A percentile compares a stretch with the other conserved stretches of the same genome.
phyloP scores from a whole-genome alignment of 2,888 invertebrate species.

The Cephonodes hylas region DNA sequence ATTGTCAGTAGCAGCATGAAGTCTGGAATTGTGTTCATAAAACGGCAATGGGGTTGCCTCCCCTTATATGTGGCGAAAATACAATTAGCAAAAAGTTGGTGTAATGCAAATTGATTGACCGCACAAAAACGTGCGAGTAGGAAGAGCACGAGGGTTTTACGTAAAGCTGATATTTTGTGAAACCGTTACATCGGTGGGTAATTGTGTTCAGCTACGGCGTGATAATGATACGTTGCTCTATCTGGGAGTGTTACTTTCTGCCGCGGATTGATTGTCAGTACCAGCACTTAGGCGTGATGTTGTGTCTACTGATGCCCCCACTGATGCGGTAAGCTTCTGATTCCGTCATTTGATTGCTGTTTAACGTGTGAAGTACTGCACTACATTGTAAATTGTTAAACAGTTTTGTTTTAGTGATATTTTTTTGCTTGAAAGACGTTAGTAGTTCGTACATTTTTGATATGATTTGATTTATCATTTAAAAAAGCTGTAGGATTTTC shows the following conservation, averaged over 20 bases:
- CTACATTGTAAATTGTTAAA: too few species aligned
- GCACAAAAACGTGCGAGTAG: constrained; percentile 10
- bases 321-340: background rate
- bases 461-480: too few species aligned
- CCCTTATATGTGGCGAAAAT: background rate
- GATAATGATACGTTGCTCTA: constrained; percentile 30
- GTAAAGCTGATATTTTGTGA: constrained; percentile 25
- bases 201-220: constrained; percentile 37
- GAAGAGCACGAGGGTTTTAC: constrained; percentile 22
- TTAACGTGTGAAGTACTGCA: too few species aligned
- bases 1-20: too few species aligned
- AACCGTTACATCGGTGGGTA: constrained; percentile 32
- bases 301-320: background rate
- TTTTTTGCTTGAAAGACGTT: too few species aligned
- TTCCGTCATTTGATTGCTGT: background rate
- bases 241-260: constrained; percentile 11
- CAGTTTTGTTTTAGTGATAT: too few species aligned
- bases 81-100: background rate
- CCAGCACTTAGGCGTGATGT: constrained; percentile 12
- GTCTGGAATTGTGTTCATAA: too few species aligned
- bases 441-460: too few species aligned
- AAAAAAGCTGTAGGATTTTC: too few species aligned
- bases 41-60: background rate
- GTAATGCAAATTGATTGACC: constrained; percentile 2
- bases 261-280: constrained; percentile 12